phyloP scores from a whole-genome alignment of 2,888 invertebrate species.

The Lycia hirtaria region DNA sequence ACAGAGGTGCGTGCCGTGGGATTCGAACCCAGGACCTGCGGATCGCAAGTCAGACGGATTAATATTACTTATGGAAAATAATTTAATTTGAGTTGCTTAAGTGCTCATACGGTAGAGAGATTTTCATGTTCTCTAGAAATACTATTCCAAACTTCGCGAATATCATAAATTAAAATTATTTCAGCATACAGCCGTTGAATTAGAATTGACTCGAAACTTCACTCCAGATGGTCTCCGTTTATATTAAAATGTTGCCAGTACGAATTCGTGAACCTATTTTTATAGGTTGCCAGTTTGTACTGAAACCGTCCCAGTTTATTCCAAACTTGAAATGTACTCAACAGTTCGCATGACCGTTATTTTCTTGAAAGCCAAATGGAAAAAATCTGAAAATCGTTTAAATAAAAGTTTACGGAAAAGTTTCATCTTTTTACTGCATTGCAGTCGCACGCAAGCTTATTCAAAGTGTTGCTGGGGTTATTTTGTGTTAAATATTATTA shows the following conservation, averaged over 20 bases:
- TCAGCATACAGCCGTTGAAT: background rate
- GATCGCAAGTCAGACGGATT: no score
- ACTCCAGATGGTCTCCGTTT: background rate
- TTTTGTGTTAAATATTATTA: conserved; percentile 15
- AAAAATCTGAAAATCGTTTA: conserved; percentile 11
- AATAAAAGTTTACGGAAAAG: conserved; percentile 10
- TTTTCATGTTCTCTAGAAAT: background rate
- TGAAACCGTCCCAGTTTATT: background rate
- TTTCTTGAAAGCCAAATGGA: conserved; percentile 4
- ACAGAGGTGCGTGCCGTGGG: no score
- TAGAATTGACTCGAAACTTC: background rate
- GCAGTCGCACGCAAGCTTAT: conserved; percentile 26
- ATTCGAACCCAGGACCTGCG: no score
- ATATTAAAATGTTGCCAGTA: background rate
- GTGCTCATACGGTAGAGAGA: no score
- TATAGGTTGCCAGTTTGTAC: background rate
- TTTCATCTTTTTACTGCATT: conserved; percentile 16
- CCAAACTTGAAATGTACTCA: background rate
- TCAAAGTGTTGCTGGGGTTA: background rate
- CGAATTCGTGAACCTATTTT: no score
- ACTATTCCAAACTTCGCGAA: background rate
- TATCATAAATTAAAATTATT: background rate
- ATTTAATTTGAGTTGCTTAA: no score
- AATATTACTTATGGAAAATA: no score
- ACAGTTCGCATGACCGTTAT: conserved; percentile 1